Evolutionary conservation across 2,888 invertebrate species (phyloP).

Genomic region (Chouioia cunea): DNA sequence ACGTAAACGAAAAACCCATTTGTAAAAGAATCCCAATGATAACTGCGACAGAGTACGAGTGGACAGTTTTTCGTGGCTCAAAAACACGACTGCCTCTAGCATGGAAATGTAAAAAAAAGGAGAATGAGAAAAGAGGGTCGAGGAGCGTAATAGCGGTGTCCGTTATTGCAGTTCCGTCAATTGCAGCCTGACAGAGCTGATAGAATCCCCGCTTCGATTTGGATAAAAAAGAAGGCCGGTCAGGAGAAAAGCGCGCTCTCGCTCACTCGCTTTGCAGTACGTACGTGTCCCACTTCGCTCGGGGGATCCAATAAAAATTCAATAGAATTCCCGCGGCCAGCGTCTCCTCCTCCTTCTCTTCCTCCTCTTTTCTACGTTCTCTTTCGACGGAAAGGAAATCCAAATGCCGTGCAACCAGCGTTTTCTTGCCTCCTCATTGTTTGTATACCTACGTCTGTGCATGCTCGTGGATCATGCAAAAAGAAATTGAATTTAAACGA

Average conservation of each 20-base stretch:
- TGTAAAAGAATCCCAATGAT: too few species aligned
- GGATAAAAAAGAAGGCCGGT: constrained; percentile 33
- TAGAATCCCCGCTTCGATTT: constrained; percentile 43
- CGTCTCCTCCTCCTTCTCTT: neutral
- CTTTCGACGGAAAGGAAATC: constrained; percentile 28
- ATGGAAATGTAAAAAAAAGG: neutral
- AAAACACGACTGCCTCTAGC: too few species aligned
- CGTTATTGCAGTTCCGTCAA: constrained; percentile 40
- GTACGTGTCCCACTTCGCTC: constrained; percentile 42
- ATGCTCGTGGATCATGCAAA: neutral
- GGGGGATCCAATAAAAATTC: constrained; percentile 45
- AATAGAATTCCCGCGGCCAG: constrained; percentile 28
- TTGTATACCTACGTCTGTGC: neutral
- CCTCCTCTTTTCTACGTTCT: too few species aligned
- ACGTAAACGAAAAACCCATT: too few species aligned
- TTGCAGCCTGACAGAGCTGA: constrained; percentile 26
- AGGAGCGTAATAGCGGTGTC: constrained; percentile 37
- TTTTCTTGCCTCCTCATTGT: neutral
- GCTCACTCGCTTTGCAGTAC: constrained; percentile 6
- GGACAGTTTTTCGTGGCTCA: too few species aligned
- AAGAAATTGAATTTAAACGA: constrained; percentile 31
- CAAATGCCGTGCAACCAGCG: constrained; percentile 15
- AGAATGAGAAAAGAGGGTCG: constrained; percentile 21
- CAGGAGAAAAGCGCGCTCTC: constrained; percentile 1
- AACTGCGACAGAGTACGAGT: too few species aligned